These are phyloP conservation scores for Echinarachnius parma DNA, from an alignment of 53 echinoderm and acorn worm species.

Conservation along the genomic window DNA sequence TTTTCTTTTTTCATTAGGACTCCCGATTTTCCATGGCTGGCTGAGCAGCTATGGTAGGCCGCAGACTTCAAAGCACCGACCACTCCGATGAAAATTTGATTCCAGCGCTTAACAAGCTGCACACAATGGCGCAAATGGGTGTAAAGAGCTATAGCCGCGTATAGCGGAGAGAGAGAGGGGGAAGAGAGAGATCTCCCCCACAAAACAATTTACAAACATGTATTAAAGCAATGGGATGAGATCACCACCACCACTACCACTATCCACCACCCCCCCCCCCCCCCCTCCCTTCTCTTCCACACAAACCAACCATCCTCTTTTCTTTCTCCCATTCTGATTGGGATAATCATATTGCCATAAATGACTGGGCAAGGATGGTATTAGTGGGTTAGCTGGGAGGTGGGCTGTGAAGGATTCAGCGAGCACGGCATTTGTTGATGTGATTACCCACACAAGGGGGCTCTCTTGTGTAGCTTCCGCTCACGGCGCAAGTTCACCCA, in stretches of 20 bases:
- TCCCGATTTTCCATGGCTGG: conserved; percentile 49
- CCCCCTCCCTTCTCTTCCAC: conserved; percentile 2
- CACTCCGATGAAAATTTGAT: conserved; percentile 49
- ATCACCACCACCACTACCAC: background rate
- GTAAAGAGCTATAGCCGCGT: conserved; percentile 38
- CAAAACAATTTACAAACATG: conserved; percentile 51
- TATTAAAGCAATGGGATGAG: conserved; percentile 30
- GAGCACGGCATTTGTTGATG: conserved; percentile 40
- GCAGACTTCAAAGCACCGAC: conserved; percentile 39
- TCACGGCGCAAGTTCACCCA: conserved; percentile 29
- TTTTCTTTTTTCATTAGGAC: conserved; percentile 24
- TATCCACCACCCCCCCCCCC: conserved; percentile 1
- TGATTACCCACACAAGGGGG: conserved; percentile 41
- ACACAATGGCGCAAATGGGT: conserved; percentile 45
- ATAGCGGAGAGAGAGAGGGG: too few relatives aligned
- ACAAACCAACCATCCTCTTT: too few relatives aligned
- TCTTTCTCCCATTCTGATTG: conserved; percentile 32
- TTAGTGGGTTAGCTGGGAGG: conserved; percentile 46
- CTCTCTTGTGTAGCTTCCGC: conserved; percentile 32
- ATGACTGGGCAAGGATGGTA: conserved; percentile 47
- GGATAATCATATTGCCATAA: conserved; percentile 49
- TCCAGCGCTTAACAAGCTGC: conserved; percentile 44
- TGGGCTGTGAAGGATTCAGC: conserved; percentile 45
- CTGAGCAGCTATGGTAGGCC: conserved; percentile 35
- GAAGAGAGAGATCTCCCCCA: too few relatives aligned